phyloP scores from a whole-genome alignment of 2,888 invertebrate genomes.

The Chrysolina oricalcia region DNA sequence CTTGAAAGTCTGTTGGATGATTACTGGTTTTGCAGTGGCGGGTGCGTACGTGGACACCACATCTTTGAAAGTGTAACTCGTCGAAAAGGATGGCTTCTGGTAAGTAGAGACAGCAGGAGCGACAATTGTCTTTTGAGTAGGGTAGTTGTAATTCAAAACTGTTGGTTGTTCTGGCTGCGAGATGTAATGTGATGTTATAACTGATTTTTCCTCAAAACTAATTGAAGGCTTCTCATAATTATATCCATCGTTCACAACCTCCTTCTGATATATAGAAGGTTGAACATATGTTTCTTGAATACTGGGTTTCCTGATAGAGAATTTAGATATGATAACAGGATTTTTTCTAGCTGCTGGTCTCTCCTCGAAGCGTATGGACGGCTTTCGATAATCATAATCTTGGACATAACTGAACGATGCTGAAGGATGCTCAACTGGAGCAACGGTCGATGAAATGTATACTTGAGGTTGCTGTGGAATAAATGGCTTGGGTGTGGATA shows the following conservation, averaged over 20 bases:
- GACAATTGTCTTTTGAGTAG: slow-evolving; percentile 12
- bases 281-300: slow-evolving; percentile 11
- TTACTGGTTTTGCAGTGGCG: not conserved
- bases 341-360: slow-evolving; percentile 51
- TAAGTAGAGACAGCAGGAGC: slow-evolving; percentile 21
- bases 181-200: not conserved
- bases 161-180: slow-evolving; percentile 36
- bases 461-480: slow-evolving; percentile 44
- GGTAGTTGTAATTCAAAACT: slow-evolving; percentile 32
- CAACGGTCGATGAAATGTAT: slow-evolving; percentile 45
- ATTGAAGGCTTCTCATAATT: slow-evolving; percentile 65
- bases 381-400: slow-evolving; percentile 57
- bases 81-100: slow-evolving; percentile 35
- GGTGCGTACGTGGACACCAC: slow-evolving; percentile 20
- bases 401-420: not conserved
- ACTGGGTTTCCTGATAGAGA: slow-evolving; percentile 36
- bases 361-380: slow-evolving; percentile 65
- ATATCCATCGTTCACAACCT: slow-evolving; percentile 59
- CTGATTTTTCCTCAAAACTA: slow-evolving; percentile 69
- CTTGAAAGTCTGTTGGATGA: slow-evolving; percentile 16
- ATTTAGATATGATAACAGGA: slow-evolving; percentile 53
- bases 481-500: slow-evolving; percentile 46
- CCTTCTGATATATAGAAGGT: slow-evolving; percentile 21
- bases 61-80: slow-evolving; percentile 41
- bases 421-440: slow-evolving; percentile 18